Conservation (phyloP, 2,113 vertebrate genomes). For the Zosterops lateralis region DNA sequence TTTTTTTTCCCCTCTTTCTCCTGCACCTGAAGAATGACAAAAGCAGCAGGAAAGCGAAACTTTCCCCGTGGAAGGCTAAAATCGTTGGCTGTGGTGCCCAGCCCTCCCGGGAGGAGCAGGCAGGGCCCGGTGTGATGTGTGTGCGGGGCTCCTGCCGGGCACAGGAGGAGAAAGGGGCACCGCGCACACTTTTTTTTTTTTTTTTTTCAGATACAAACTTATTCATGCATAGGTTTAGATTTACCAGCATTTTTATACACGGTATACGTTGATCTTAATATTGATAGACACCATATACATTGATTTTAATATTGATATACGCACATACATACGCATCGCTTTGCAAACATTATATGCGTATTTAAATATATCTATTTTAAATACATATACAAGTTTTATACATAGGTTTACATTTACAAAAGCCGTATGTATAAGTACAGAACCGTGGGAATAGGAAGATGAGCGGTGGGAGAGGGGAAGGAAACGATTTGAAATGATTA, state of each 20-base stretch:
- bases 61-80: background rate
- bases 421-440: background rate
- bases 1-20: background rate
- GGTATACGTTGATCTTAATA: background rate
- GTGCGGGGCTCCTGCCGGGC: background rate
- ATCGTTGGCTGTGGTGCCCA: background rate
- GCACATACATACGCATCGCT: too few species aligned
- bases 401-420: background rate
- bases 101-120: background rate
- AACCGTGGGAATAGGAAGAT: background rate
- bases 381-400: background rate
- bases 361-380: background rate
- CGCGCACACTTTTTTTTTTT: too few species aligned
- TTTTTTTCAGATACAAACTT: background rate
- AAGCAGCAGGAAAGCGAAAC: background rate
- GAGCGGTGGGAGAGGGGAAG: background rate
- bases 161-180: background rate
- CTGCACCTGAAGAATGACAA: background rate
- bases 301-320: background rate
- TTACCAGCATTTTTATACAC: background rate
- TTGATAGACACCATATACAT: too few species aligned
- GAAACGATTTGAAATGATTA: background rate
- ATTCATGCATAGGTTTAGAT: background rate
- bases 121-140: background rate
- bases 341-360: background rate